A percentile compares a stretch with the other conserved stretches of the same genome.
Evolutionary conservation across 2,797 vertebrate genomes (phyloP).

Genomic region (Nasua narica): DNA sequence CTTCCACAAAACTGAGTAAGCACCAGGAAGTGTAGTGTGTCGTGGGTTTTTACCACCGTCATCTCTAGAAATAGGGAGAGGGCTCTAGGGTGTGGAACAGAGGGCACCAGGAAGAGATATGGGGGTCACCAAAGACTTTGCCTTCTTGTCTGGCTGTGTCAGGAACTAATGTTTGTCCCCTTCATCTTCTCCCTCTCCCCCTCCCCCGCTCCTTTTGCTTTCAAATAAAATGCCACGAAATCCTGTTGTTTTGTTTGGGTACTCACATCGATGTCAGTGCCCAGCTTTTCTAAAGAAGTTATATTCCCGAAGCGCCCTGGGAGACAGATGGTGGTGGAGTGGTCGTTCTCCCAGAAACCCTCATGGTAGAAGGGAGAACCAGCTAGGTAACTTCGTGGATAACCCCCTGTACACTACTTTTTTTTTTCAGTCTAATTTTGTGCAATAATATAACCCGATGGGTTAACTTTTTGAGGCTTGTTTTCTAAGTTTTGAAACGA

Average conservation of each 20-base stretch:
- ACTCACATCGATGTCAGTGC: background rate
- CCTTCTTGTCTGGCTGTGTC: background rate
- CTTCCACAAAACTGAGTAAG: background rate
- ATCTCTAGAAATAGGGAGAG: background rate
- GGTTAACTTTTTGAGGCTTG: background rate
- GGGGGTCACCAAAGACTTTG: background rate
- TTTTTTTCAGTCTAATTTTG: background rate
- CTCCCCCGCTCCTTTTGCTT: background rate
- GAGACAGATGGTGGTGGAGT: background rate
- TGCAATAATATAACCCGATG: background rate
- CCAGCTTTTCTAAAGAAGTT: background rate
- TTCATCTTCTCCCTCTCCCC: background rate
- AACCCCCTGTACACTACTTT: background rate
- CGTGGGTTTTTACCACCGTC: background rate
- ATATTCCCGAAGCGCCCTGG: background rate
- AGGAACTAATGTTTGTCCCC: background rate
- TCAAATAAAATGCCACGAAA: background rate
- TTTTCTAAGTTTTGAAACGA: background rate
- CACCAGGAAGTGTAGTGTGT: accelerated
- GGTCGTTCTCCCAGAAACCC: background rate
- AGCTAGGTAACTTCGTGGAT: background rate
- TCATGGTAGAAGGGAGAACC: background rate
- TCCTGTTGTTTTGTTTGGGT: background rate
- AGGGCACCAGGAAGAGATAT: background rate
- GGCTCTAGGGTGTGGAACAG: background rate